phyloP scores from a whole-genome alignment of 2,797 vertebrate genomes.

The Lagothrix lagotricha region DNA sequence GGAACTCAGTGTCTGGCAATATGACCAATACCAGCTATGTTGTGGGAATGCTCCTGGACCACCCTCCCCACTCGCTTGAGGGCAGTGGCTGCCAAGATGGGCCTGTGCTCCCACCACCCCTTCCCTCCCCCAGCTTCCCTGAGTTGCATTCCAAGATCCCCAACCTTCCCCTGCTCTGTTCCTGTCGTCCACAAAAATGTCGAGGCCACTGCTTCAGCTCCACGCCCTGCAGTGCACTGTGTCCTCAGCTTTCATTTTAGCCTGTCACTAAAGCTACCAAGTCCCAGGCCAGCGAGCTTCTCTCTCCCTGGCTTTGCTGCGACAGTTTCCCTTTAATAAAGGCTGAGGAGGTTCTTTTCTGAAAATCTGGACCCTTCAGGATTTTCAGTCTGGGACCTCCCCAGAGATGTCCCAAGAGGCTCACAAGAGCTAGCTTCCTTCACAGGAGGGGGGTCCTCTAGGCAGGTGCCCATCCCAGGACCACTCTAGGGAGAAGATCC shows the following conservation, averaged over 20 bases:
- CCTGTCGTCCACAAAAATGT: neutral
- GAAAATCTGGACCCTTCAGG: neutral
- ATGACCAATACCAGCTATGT: neutral
- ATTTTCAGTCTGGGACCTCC: neutral
- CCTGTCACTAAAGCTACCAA: neutral
- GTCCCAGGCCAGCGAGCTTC: neutral
- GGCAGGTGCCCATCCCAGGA: neutral
- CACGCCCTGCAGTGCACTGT: neutral
- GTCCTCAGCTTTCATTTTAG: neutral
- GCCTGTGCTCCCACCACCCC: neutral
- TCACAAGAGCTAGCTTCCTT: neutral
- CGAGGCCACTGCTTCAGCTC: neutral
- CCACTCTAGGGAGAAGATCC: no score
- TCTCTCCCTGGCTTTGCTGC: neutral
- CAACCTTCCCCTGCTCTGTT: neutral
- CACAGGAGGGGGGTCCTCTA: neutral
- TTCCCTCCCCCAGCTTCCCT: neutral
- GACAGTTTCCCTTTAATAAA: no score
- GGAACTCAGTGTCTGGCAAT: neutral
- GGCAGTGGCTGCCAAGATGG: neutral
- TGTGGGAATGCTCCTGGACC: fast-evolving
- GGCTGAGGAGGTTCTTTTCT: neutral
- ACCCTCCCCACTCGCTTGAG: neutral
- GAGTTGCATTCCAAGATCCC: neutral
- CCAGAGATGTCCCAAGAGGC: neutral